These are phyloP conservation scores for Pitta sordida DNA, from an alignment of 2,113 vertebrate genomes.

Conservation along the genomic window DNA sequence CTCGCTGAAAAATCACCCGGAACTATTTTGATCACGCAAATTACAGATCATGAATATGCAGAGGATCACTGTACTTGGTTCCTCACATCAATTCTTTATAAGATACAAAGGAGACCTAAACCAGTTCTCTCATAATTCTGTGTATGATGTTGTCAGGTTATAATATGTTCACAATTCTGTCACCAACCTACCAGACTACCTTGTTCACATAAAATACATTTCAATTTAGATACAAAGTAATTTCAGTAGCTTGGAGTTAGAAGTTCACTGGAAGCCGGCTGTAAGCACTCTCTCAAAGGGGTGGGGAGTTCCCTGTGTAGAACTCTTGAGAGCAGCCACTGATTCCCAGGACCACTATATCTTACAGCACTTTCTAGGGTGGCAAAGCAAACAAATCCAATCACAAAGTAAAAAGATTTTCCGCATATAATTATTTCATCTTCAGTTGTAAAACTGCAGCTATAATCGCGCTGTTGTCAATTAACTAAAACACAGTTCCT, in stretches of 20 bases:
- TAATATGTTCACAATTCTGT: neutral
- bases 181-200: neutral
- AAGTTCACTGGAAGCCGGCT: neutral
- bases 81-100: neutral
- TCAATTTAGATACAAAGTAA: slow-evolving; percentile 14
- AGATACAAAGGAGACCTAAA: neutral
- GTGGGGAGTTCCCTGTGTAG: neutral
- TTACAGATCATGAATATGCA: too few relatives aligned
- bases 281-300: neutral
- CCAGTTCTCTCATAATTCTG: neutral
- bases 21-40: too few relatives aligned
- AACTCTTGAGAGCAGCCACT: neutral
- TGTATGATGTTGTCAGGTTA: neutral
- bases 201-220: neutral
- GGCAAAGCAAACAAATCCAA: neutral
- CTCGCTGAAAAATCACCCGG: too few relatives aligned
- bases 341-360: neutral
- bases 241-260: neutral
- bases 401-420: neutral
- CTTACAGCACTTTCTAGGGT: neutral
- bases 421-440: neutral
- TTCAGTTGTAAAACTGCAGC: neutral
- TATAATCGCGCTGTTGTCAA: neutral
- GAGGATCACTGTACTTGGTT: too few relatives aligned
- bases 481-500: neutral